A percentile compares a stretch with the other conserved stretches of the same genome.
Evolutionary conservation across 2,113 vertebrate genomes (phyloP).

Genomic region (Nyctereutes procyonoides): DNA sequence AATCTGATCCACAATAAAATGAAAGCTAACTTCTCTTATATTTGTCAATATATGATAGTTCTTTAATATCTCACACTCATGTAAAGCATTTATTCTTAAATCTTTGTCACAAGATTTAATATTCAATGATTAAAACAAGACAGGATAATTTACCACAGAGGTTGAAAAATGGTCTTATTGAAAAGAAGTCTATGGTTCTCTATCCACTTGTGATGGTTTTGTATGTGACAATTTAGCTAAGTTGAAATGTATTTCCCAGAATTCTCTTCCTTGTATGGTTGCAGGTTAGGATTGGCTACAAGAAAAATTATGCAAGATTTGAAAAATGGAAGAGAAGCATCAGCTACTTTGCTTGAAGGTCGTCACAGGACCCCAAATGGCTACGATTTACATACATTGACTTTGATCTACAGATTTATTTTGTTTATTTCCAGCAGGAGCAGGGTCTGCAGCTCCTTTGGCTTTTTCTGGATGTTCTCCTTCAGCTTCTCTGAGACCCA

Average conservation of each 20-base stretch:
- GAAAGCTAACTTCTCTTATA: slow-evolving; percentile 24
- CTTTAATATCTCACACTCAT: slow-evolving; percentile 35
- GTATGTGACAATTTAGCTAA: not conserved
- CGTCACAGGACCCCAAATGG: not conserved
- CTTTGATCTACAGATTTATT: not conserved
- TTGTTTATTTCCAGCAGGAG: not conserved
- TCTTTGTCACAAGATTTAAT: slow-evolving; percentile 35
- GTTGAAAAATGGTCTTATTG: slow-evolving; percentile 40
- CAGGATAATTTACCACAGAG: not conserved
- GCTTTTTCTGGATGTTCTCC: not conserved
- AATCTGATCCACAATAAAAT: not conserved
- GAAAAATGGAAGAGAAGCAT: not conserved
- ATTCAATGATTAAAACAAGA: slow-evolving; percentile 27
- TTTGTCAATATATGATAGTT: slow-evolving; percentile 31
- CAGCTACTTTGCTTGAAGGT: not conserved
- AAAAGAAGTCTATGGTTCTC: not conserved
- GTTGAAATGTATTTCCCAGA: not conserved
- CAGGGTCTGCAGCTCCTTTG: not conserved
- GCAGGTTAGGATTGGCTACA: not conserved
- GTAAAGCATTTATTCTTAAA: not conserved
- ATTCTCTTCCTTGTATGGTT: not conserved
- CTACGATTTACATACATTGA: not conserved
- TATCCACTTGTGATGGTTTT: not conserved
- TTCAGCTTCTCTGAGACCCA: not conserved
- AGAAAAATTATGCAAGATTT: not conserved